Evolutionary conservation across 1,140 invertebrate species (phyloP).

Genomic region (Sycophaga agraensis): DNA sequence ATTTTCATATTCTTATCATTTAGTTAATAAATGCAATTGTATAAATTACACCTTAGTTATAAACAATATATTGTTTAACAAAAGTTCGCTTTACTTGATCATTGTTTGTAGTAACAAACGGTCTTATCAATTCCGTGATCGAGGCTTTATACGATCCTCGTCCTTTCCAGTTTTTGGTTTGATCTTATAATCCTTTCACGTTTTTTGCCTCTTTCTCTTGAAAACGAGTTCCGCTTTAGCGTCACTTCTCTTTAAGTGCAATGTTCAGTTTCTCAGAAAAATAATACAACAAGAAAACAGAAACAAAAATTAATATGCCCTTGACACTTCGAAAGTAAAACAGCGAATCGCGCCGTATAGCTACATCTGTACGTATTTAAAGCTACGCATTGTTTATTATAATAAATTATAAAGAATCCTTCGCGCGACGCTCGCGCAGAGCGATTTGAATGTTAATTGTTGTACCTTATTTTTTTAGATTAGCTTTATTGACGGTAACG

Average conservation of each 20-base stretch:
- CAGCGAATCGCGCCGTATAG: slow-evolving; percentile 46
- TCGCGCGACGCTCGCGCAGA: slow-evolving; percentile 11
- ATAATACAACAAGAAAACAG: slow-evolving; percentile 9
- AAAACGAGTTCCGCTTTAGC: background rate
- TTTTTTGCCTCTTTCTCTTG: background rate
- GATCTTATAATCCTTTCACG: background rate
- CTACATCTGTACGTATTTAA: slow-evolving; percentile 53
- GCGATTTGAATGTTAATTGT: too few relatives aligned
- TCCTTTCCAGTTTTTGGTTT: too few relatives aligned
- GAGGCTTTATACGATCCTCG: too few relatives aligned
- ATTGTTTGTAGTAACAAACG: too few relatives aligned
- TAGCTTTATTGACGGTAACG: too few relatives aligned
- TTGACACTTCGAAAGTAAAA: slow-evolving; percentile 26
- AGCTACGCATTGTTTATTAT: slow-evolving; percentile 51
- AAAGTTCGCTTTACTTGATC: too few relatives aligned
- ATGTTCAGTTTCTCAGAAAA: slow-evolving; percentile 1
- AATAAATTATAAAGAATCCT: slow-evolving; percentile 38
- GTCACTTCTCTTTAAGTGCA: slow-evolving; percentile 10
- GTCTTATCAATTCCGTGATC: too few relatives aligned
- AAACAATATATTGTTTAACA: too few relatives aligned
- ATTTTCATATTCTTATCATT: too few relatives aligned
- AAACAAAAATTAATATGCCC: slow-evolving; percentile 8
- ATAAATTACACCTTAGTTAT: too few relatives aligned
- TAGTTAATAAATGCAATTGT: too few relatives aligned
- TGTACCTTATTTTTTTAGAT: too few relatives aligned